Percentiles rank a stretch among this genome's conserved stretches.
Evolutionary conservation across 2,888 invertebrate species (phyloP).

Genomic region (Leucophora obtusa): DNA sequence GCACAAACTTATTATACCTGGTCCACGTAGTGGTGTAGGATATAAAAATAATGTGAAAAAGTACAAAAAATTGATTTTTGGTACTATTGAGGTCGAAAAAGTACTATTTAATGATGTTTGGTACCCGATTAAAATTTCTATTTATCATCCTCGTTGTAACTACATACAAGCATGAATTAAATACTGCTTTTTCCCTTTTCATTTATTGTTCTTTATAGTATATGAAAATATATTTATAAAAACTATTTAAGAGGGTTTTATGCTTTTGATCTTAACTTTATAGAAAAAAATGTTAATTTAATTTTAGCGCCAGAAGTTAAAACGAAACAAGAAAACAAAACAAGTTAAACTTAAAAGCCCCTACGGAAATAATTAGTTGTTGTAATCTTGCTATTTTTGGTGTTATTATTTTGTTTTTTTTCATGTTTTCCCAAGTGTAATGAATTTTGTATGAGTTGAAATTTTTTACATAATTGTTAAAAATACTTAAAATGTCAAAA

Average conservation of each 20-base stretch:
- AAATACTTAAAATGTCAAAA: constrained; percentile 53
- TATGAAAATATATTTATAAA: not conserved
- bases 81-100: too few species aligned
- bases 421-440: constrained; percentile 29
- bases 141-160: too few species aligned
- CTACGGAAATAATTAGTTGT: constrained; percentile 77
- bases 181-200: not conserved
- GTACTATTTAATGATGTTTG: too few species aligned
- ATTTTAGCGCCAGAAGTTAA: constrained; percentile 62
- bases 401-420: not conserved
- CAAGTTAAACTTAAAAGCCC: constrained; percentile 48
- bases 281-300: constrained; percentile 75
- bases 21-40: too few species aligned
- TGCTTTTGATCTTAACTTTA: constrained; percentile 55
- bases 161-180: not conserved
- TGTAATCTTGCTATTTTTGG: constrained; percentile 70
- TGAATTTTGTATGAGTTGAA: constrained; percentile 26
- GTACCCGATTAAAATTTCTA: too few species aligned
- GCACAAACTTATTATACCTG: too few species aligned
- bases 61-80: too few species aligned
- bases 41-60: too few species aligned
- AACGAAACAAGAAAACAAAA: constrained; percentile 64
- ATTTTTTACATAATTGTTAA: constrained; percentile 41
- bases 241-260: constrained; percentile 22
- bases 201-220: not conserved